phyloP scores from a whole-genome alignment of 2,888 invertebrate species.

The Anorthoa munda region DNA sequence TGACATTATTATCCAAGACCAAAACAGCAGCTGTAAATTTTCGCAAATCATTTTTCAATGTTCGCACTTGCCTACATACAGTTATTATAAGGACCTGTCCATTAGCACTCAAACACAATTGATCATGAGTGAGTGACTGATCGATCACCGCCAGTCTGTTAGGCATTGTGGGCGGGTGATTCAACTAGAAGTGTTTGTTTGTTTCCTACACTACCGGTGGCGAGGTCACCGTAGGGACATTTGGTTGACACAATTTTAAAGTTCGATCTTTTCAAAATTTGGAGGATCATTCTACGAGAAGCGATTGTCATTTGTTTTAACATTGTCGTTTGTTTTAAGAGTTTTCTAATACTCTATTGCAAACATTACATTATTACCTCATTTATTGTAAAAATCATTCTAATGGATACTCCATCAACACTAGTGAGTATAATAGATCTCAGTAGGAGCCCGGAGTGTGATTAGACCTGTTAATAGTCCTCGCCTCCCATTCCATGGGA shows the following conservation, averaged over 20 bases:
- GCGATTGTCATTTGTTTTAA: not conserved
- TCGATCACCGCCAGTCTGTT: conserved; percentile 21
- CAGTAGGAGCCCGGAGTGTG: not conserved
- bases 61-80: conserved; percentile 28
- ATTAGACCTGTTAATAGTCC: too few species aligned
- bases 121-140: conserved; percentile 29
- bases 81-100: conserved; percentile 37
- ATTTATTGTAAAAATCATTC: too few species aligned
- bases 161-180: conserved; percentile 52
- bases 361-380: too few species aligned
- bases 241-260: not conserved
- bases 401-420: too few species aligned
- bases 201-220: conserved; percentile 22
- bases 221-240: conserved; percentile 22
- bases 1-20: not conserved
- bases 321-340: not conserved
- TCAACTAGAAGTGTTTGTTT: conserved; percentile 35
- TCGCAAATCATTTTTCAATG: conserved; percentile 19
- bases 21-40: conserved; percentile 24
- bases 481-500: too few species aligned
- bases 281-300: not conserved
- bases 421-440: not conserved
- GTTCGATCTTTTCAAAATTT: not conserved
- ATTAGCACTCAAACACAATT: conserved; percentile 38
- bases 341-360: not conserved